Evolutionary conservation across 2,888 invertebrate species (phyloP).

Genomic region (Spilosoma lubricipeda): DNA sequence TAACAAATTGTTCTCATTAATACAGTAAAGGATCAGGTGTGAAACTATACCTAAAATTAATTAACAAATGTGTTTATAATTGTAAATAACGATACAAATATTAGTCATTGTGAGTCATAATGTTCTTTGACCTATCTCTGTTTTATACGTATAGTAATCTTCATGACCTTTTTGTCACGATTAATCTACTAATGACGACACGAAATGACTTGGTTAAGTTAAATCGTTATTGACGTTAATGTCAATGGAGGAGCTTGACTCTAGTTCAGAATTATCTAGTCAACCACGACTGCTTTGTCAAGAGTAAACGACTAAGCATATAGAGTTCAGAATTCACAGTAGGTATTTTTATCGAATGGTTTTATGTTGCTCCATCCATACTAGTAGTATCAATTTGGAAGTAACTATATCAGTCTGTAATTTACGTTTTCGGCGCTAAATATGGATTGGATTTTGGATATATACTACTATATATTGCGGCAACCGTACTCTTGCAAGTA

Average conservation of each 20-base stretch:
- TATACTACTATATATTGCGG: too few relatives aligned
- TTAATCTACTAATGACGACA: constrained; percentile 29
- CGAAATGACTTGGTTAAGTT: constrained; percentile 47
- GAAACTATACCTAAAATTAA: constrained; percentile 11
- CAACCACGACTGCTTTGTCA: too few relatives aligned
- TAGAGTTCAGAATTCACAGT: not conserved
- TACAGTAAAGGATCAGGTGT: constrained; percentile 12
- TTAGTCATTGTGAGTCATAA: constrained; percentile 31
- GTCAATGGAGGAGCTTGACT: not conserved
- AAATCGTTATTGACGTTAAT: constrained; percentile 30
- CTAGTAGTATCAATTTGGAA: too few relatives aligned
- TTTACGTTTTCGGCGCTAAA: too few relatives aligned
- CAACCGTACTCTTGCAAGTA: too few relatives aligned
- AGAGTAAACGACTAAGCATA: too few relatives aligned
- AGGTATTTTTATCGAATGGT: not conserved
- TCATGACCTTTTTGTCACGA: constrained; percentile 47
- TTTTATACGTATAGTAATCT: constrained; percentile 14
- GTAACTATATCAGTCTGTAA: too few relatives aligned
- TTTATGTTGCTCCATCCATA: not conserved
- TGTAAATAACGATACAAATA: constrained; percentile 25
- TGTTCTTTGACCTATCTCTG: constrained; percentile 29
- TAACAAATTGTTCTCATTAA: constrained; percentile 39
- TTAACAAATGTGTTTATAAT: constrained; percentile 5
- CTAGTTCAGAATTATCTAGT: not conserved
- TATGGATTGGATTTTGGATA: too few relatives aligned